Evolutionary conservation across 2,797 vertebrate genomes (phyloP).

Genomic region (Streptopelia turtur): DNA sequence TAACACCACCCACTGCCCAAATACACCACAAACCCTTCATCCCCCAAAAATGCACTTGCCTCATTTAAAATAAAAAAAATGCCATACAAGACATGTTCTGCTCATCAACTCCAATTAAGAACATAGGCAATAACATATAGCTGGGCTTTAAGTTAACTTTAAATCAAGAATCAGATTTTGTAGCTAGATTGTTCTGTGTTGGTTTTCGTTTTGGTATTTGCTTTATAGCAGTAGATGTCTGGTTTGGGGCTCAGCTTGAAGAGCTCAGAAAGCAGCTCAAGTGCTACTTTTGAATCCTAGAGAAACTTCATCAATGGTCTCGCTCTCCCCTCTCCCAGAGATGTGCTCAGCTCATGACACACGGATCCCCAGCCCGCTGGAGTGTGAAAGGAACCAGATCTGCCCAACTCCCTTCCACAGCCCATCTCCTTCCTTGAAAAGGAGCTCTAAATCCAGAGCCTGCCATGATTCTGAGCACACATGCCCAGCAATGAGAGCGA

Average conservation of each 20-base stretch:
- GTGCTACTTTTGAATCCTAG: not conserved
- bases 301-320: not conserved
- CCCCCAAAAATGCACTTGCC: accelerated
- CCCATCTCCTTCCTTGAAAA: not conserved
- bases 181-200: not conserved
- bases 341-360: not conserved
- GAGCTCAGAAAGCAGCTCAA: not conserved
- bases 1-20: not conserved
- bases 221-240: not conserved
- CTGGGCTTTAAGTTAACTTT: not conserved
- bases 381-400: not conserved
- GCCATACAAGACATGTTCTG: not conserved
- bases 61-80: not conserved
- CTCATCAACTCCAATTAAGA: not conserved
- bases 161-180: not conserved
- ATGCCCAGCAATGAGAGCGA: not conserved
- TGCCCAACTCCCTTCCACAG: not conserved
- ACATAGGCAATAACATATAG: not conserved
- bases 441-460: not conserved
- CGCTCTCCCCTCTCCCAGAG: not conserved
- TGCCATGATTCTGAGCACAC: not conserved
- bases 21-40: not conserved
- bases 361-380: not conserved
- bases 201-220: not conserved
- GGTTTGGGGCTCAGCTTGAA: not conserved